phyloP scores from a whole-genome alignment of 2,888 invertebrate species.

The Tetranychus piercei region DNA sequence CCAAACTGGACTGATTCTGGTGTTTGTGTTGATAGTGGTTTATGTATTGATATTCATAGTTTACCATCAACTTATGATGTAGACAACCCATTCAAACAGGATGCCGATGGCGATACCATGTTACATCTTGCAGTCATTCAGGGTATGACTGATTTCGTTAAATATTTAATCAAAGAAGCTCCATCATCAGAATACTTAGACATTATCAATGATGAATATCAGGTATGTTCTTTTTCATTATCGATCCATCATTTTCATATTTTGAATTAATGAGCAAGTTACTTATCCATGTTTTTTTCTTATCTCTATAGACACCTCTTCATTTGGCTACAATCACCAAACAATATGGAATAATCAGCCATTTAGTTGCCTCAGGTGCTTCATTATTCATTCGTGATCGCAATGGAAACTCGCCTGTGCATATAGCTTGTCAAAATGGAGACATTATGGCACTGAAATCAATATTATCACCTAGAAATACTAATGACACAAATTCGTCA shows the following conservation, averaged over 20 bases:
- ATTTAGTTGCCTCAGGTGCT: slow-evolving; percentile 62
- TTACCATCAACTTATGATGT: not conserved
- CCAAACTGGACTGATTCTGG: slow-evolving; percentile 5
- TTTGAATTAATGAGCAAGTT: not conserved
- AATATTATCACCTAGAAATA: slow-evolving; percentile 38
- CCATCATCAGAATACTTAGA: slow-evolving; percentile 58
- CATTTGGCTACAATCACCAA: slow-evolving; percentile 64
- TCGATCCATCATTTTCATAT: not conserved
- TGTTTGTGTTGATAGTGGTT: slow-evolving; percentile 12
- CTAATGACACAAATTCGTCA: not conserved
- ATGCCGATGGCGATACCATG: slow-evolving; percentile 55
- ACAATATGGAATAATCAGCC: slow-evolving; percentile 52
- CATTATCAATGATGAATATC: slow-evolving; percentile 56
- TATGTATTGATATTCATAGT: slow-evolving; percentile 8
- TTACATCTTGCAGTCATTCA: slow-evolving; percentile 67
- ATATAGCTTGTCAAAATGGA: slow-evolving; percentile 55
- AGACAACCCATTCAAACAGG: not conserved
- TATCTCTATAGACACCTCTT: slow-evolving; percentile 45
- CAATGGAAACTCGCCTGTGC: slow-evolving; percentile 65
- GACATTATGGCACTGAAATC: slow-evolving; percentile 52
- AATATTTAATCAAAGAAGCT: slow-evolving; percentile 53
- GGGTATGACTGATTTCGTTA: slow-evolving; percentile 50
- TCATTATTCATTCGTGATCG: slow-evolving; percentile 45
- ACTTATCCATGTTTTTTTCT: slow-evolving; percentile 23
- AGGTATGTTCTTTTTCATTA: slow-evolving; percentile 32